phyloP scores from a whole-genome alignment of 2,888 invertebrate species.

The Coecobrya sp. region DNA sequence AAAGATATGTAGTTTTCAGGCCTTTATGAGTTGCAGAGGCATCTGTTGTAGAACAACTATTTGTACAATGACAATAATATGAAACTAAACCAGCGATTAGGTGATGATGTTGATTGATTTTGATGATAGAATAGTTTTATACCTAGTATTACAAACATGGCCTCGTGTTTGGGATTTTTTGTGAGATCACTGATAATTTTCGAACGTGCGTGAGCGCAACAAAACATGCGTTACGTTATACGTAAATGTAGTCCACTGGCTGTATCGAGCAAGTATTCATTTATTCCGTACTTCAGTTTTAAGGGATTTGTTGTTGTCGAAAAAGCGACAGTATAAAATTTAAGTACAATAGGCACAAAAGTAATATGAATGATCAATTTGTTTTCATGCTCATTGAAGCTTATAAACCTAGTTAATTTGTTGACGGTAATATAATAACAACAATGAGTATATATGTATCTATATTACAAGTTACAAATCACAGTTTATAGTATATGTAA shows the following conservation, averaged over 20 bases:
- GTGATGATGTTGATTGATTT: not conserved
- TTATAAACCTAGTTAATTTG: not conserved
- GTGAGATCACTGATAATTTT: constrained; percentile 12
- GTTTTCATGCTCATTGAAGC: constrained; percentile 31
- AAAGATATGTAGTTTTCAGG: not conserved
- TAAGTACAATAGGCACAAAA: not conserved
- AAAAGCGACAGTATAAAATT: not conserved
- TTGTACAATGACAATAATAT: not conserved
- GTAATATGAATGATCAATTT: not conserved
- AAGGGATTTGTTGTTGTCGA: not conserved
- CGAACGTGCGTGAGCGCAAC: constrained; percentile 7
- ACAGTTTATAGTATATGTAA: not conserved
- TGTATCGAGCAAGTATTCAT: not conserved
- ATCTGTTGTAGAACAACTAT: not conserved
- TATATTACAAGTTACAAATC: not conserved
- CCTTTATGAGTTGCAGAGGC: not conserved
- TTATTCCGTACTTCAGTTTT: not conserved
- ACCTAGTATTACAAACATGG: not conserved
- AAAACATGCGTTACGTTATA: not conserved
- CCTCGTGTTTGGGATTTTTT: constrained; percentile 16
- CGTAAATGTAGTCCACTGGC: not conserved
- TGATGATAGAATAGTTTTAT: not conserved
- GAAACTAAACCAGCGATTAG: not conserved
- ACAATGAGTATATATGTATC: not conserved
- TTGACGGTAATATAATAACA: not conserved